A percentile compares a stretch with the other conserved stretches of the same genome.
Evolutionary conservation across 2,888 invertebrate species (phyloP).

Genomic region (Papilio gigon): DNA sequence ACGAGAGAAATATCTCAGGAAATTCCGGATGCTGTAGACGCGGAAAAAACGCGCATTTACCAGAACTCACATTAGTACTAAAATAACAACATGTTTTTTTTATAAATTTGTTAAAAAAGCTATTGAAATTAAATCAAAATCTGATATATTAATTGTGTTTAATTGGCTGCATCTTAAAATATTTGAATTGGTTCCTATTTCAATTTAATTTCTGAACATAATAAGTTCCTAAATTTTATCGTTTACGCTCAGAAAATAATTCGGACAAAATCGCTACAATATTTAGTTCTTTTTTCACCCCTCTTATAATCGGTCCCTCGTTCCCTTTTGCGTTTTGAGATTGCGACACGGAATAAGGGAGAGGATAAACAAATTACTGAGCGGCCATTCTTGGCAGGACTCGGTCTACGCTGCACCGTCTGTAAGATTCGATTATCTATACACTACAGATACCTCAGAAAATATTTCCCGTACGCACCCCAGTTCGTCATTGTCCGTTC

Average conservation of each 20-base stretch:
- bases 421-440: conserved; percentile 64
- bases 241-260: neutral
- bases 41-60: conserved; percentile 46
- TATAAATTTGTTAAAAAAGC: conserved; percentile 40
- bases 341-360: conserved; percentile 42
- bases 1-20: conserved; percentile 33
- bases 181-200: too few relatives aligned
- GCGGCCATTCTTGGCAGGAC: conserved; percentile 47
- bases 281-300: conserved; percentile 19
- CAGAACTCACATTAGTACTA: conserved; percentile 51
- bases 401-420: conserved; percentile 51
- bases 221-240: too few relatives aligned
- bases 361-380: conserved; percentile 49
- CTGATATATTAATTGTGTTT: too few relatives aligned
- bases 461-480: conserved; percentile 56
- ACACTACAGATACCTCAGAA: conserved; percentile 49
- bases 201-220: too few relatives aligned
- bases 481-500: conserved; percentile 43
- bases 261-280: neutral
- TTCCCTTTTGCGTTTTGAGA: conserved; percentile 42
- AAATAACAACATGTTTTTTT: too few relatives aligned
- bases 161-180: too few relatives aligned
- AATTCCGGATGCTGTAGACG: conserved; percentile 44
- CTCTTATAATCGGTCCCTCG: conserved; percentile 32
- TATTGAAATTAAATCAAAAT: too few relatives aligned